Base-by-base conservation (phyloP, 2,113 vertebrate species). In the Argyrosomus japonicus region DNA sequence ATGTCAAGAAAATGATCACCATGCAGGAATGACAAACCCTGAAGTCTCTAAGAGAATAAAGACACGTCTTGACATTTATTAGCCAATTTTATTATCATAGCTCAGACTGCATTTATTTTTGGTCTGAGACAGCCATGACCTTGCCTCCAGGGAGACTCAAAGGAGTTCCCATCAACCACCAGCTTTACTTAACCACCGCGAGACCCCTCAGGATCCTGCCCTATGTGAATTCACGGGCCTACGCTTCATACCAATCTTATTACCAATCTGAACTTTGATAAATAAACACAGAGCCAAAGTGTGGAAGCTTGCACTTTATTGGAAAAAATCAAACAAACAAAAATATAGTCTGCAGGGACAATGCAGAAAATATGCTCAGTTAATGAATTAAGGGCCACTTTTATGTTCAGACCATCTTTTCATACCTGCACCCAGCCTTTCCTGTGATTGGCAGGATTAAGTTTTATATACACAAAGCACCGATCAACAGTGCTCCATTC, bases 221-320 rank as follows among this genome's bases (percentile, higher is more conserved):
- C 54, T 4, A 13, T 57, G 5, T 17, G 15, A 17, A 25, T 58
- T 3, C 5, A 58, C 15, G 56, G 25, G 56, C 25, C 25, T 6
- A 9, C 6, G 1, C 32, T 36, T 36, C 32, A 36, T 32, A 32
- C 32, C 32, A 5, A 32, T 36, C 32, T 36, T 36, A 6, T 7
- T 32, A 32, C 32, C 32, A 5, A 32, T 36, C 6, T 36, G 32
- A 36, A 6, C 32, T 6, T 36, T 36, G 36, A 36, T 1, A 12
- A 47, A 47, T 14, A 47, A 12, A 47, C 45, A 47, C 13, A 4
- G 32, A 76, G 36, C 3, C 50, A 58, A 54, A 89, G 89, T 96
- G 96, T 97, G 96, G 96, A 98, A 98, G 97, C 97, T 90, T 97
- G 97, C 96, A 95, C 96, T 97, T 98, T 98, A 98, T 98, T 98